phyloP scores from a whole-genome alignment of 2,797 vertebrate species.

The Scleropages formosus region DNA sequence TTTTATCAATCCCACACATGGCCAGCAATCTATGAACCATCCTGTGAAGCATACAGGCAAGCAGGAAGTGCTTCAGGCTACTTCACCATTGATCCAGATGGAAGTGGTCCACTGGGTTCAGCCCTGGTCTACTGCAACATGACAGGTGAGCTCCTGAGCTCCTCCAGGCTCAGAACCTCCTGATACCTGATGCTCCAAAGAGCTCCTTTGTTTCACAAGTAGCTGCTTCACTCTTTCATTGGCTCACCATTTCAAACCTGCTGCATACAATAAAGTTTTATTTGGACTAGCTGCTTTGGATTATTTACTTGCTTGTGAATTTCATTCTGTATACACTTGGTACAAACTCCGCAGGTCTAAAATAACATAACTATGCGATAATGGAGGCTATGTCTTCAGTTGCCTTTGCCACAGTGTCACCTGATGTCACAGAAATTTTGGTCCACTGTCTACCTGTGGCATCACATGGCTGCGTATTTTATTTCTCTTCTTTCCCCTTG shows the following conservation, averaged over 20 bases:
- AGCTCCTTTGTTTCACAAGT: neutral
- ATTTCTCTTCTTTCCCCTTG: neutral
- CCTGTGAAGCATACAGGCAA: slow-evolving; percentile 72
- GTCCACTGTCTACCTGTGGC: neutral
- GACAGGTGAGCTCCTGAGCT: slow-evolving; percentile 58
- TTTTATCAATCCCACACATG: neutral
- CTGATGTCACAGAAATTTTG: neutral
- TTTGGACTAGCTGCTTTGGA: neutral
- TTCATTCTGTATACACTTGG: neutral
- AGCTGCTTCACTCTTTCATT: neutral
- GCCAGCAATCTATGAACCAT: slow-evolving; percentile 66
- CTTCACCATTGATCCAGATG: slow-evolving; percentile 69
- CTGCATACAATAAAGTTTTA: neutral
- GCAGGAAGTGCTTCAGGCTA: slow-evolving; percentile 63
- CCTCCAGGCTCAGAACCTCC: neutral
- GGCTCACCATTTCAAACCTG: too few species aligned
- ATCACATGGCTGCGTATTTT: neutral
- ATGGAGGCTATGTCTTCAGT: too few species aligned
- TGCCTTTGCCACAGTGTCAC: too few species aligned
- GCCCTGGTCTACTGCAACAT: slow-evolving; percentile 73
- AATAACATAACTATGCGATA: too few species aligned
- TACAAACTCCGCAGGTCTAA: neutral
- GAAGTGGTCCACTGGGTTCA: slow-evolving; percentile 67
- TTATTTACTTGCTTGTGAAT: neutral
- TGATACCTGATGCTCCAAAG: neutral